Evolutionary conservation across 2,797 vertebrate genomes (phyloP).

Genomic region (Danio albolineatus): DNA sequence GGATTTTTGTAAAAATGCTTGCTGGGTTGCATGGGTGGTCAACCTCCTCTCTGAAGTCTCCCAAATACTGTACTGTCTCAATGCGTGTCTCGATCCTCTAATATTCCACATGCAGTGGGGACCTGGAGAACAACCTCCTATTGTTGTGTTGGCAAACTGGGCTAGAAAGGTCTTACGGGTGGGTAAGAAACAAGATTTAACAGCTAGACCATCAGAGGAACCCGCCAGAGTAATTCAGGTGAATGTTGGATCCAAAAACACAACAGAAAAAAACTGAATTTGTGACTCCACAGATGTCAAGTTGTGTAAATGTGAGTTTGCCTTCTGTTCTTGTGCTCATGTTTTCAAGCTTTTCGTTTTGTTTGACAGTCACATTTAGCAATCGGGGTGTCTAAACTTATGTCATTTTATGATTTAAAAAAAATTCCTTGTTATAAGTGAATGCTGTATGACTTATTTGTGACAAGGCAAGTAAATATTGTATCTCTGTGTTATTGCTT

Average conservation of each 20-base stretch:
- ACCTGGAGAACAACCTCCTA: slow-evolving; percentile 12
- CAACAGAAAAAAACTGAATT: background rate
- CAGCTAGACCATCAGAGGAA: slow-evolving; percentile 19
- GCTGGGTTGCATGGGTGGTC: slow-evolving; percentile 56
- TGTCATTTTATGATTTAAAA: no score
- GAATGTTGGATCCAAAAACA: slow-evolving; percentile 9
- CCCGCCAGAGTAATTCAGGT: slow-evolving; percentile 48
- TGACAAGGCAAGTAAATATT: background rate
- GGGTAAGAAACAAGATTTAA: slow-evolving; percentile 21
- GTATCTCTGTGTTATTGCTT: background rate
- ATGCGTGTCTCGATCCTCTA: slow-evolving; percentile 58
- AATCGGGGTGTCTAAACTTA: no score
- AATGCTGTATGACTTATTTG: background rate
- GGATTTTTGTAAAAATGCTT: slow-evolving; percentile 53
- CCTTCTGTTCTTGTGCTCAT: background rate
- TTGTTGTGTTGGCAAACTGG: slow-evolving; percentile 23
- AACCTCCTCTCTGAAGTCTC: slow-evolving; percentile 59
- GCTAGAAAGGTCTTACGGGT: slow-evolving; percentile 30
- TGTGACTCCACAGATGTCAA: background rate
- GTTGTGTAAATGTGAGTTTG: background rate
- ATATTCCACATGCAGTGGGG: slow-evolving; percentile 60
- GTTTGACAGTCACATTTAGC: background rate
- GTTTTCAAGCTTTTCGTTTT: background rate
- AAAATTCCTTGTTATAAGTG: background rate
- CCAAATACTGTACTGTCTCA: slow-evolving; percentile 55